phyloP scores from a whole-genome alignment of 2,797 vertebrate genomes.

The Hyperoplus immaculatus region DNA sequence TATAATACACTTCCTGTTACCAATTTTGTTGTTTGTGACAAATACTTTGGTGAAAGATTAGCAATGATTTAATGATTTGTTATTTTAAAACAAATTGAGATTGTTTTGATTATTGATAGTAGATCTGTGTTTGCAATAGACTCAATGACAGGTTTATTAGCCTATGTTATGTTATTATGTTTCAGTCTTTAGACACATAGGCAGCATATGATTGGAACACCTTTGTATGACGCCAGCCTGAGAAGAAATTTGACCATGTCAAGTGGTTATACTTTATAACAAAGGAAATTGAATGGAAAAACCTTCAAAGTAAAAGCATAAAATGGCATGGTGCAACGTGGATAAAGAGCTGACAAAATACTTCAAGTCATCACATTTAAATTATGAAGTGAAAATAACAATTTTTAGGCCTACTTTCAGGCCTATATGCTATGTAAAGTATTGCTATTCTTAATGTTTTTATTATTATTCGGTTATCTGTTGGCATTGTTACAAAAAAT shows the following conservation, averaged over 20 bases:
- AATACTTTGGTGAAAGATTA: background rate
- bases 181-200: background rate
- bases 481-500: background rate
- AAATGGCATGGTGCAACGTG: background rate
- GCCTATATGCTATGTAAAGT: too few species aligned
- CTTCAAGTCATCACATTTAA: background rate
- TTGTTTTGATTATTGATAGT: background rate
- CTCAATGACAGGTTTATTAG: background rate
- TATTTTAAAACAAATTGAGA: background rate
- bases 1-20: background rate
- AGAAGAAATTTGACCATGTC: background rate
- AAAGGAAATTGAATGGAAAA: background rate
- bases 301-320: constrained; percentile 53
- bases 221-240: constrained; percentile 13
- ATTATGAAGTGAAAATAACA: background rate
- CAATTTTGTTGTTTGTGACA: background rate
- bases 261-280: background rate
- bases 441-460: too few species aligned
- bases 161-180: background rate
- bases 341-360: background rate
- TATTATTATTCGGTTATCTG: too few species aligned
- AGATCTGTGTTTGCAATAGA: background rate
- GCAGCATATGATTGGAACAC: background rate
- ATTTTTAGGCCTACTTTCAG: too few species aligned
- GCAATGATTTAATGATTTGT: background rate